Percentiles rank a stretch among this genome's conserved stretches.
Conservation (phyloP, 2,797 vertebrate genomes). For the Sebastes oblongus region DNA sequence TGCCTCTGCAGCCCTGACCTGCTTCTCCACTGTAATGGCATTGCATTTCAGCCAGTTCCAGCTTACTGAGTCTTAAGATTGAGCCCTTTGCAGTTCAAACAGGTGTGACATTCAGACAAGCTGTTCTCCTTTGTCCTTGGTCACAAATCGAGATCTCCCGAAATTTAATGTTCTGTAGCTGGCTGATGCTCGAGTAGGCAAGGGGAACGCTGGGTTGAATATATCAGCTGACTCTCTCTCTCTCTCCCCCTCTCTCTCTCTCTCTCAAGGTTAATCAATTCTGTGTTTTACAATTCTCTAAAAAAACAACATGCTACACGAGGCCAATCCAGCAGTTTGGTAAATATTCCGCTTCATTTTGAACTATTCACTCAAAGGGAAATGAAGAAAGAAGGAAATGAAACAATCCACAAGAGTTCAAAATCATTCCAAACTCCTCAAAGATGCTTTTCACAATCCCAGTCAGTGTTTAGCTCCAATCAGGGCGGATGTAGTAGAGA, state of each 20-base stretch:
- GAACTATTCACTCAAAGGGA: no score
- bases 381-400: background rate
- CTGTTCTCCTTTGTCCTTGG: conserved; percentile 77
- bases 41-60: conserved; percentile 80
- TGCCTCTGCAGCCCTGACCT: conserved; percentile 65
- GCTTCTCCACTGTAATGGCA: conserved; percentile 72
- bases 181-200: conserved; percentile 41
- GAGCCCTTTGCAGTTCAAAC: conserved; percentile 78
- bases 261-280: conserved; percentile 35
- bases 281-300: conserved; percentile 2
- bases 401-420: background rate
- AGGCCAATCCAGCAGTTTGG: background rate
- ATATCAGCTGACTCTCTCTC: conserved; percentile 30
- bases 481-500: background rate
- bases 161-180: conserved; percentile 59
- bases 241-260: background rate
- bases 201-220: conserved; percentile 13
- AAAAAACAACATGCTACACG: background rate
- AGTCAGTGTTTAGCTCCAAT: background rate
- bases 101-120: conserved; percentile 78
- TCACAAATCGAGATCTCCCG: conserved; percentile 55
- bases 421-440: background rate
- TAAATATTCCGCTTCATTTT: background rate
- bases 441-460: background rate
- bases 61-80: conserved; percentile 80